Evolutionary conservation across 1,140 invertebrate species (phyloP), one percentile per base, ranked within the genome.

Genomic region (Drosophila equinoxialis): DNA sequence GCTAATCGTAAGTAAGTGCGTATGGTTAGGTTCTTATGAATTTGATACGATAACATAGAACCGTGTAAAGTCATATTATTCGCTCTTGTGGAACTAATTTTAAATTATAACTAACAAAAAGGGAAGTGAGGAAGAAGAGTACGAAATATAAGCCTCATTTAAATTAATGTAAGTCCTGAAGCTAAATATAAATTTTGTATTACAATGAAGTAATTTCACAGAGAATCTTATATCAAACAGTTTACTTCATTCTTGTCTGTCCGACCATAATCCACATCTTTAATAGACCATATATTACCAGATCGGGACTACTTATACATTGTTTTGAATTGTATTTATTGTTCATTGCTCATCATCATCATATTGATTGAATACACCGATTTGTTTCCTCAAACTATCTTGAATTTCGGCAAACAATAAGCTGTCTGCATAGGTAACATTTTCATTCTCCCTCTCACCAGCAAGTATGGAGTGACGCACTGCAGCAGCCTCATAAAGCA

Each of bases 401-500:
- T 96, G 94, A 30, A 95, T 92, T 79, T 94, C 92, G 1, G 95
- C 94, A 30, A 96, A 91, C 6, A 93, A 74, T 73, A 95, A 81
- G 59, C 94, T 95, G 65, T 95, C 94, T 6, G 93, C 92, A 59
- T 94, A 94, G 6, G 93, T 89, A 4, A 96, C 93, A 59, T 91
- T 92, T 6, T 94, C 92, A 84, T 95, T 95, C 92, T 96, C 95
- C 13, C 92, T 90, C 17, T 89, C 91, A 94, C 95, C 95, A 79
- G 93, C 92, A 68, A 93, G 80, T 63, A 97, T 93, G 80, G 96
- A 96, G 74, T 93, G 92, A 30, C 95, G 93, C 20, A 94, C 95
- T 93, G 97, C 96, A 48, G 94, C 92, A 5, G 96, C 95, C 93
- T 97, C 95, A 79, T 95, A 97, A 35, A 94, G 92, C 13, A 97